Conservation (phyloP, 2,888 invertebrate species). For the Diaphora mendica region DNA sequence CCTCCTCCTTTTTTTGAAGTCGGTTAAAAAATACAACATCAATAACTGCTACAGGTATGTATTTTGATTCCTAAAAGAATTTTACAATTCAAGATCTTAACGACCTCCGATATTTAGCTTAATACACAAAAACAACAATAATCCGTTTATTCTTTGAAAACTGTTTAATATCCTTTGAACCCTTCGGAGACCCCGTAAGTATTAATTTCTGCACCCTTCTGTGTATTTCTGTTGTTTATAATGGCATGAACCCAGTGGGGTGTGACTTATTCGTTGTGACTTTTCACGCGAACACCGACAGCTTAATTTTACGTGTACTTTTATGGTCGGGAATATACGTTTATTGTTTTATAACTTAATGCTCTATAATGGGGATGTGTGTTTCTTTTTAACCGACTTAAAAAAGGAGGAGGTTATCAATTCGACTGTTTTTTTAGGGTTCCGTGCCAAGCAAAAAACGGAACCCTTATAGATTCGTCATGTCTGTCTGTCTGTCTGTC, state of each 20-base stretch:
- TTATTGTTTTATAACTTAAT: slow-evolving; percentile 2
- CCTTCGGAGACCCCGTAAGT: neutral
- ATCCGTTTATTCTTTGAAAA: neutral
- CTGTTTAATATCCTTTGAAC: neutral
- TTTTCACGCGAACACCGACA: slow-evolving; percentile 31
- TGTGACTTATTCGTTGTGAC: slow-evolving; percentile 34
- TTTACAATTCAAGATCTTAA: neutral
- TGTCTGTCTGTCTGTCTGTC: too few species aligned
- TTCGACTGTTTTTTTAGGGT: too few species aligned
- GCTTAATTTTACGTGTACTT: slow-evolving; percentile 32
- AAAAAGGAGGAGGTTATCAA: too few species aligned
- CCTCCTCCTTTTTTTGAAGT: too few species aligned
- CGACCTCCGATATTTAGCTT: neutral
- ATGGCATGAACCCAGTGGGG: slow-evolving; percentile 36
- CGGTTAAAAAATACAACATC: too few species aligned
- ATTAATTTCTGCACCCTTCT: neutral
- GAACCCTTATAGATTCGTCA: too few species aligned
- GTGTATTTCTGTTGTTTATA: slow-evolving; percentile 35
- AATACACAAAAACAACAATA: neutral
- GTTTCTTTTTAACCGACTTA: too few species aligned
- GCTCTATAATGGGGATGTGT: neutral
- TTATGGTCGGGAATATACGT: slow-evolving; percentile 16
- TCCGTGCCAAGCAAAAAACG: too few species aligned
- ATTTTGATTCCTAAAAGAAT: neutral
- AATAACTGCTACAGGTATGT: too few species aligned